These are phyloP conservation scores for Teleogryllus oceanicus DNA, from an alignment of 2,888 invertebrate species.

Conservation along the genomic window DNA sequence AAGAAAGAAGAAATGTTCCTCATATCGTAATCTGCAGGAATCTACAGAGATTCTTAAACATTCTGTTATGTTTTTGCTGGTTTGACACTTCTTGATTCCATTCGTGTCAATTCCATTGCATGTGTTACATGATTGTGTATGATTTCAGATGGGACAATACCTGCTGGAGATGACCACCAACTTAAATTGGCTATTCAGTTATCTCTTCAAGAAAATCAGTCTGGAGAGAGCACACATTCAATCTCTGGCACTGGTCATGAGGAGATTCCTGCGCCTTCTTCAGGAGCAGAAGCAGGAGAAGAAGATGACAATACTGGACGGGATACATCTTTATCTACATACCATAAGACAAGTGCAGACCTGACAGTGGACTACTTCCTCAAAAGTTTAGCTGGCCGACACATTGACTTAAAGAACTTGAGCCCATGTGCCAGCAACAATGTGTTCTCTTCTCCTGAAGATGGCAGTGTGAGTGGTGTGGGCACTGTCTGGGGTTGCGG, in stretches of 20 bases:
- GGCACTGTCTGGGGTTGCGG: conserved; percentile 36
- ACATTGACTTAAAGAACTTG: conserved; percentile 32
- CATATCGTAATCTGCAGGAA: no score
- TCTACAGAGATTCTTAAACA: no score
- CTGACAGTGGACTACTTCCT: conserved; percentile 55
- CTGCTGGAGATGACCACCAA: conserved; percentile 47
- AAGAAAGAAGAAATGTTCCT: no score
- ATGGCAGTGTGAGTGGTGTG: conserved; percentile 39
- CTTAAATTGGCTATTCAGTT: conserved; percentile 54
- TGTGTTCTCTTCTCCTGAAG: conserved; percentile 43
- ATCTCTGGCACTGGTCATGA: neutral
- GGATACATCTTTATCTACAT: conserved; percentile 33
- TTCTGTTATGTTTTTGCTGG: no score
- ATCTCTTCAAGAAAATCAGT: conserved; percentile 41
- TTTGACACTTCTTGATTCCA: no score
- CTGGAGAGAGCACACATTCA: neutral
- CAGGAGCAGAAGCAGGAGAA: neutral
- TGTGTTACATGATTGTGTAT: no score
- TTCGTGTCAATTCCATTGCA: no score
- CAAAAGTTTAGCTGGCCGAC: conserved; percentile 41
- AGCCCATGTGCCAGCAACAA: conserved; percentile 44
- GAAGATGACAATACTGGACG: conserved; percentile 24
- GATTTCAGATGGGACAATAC: neutral
- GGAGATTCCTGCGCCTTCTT: neutral
- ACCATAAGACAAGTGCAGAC: conserved; percentile 50